A percentile compares a stretch with the other conserved stretches of the same genome.
Evolutionary conservation across 2,113 vertebrate species (phyloP).

Genomic region (Shinisaurus crocodilurus): DNA sequence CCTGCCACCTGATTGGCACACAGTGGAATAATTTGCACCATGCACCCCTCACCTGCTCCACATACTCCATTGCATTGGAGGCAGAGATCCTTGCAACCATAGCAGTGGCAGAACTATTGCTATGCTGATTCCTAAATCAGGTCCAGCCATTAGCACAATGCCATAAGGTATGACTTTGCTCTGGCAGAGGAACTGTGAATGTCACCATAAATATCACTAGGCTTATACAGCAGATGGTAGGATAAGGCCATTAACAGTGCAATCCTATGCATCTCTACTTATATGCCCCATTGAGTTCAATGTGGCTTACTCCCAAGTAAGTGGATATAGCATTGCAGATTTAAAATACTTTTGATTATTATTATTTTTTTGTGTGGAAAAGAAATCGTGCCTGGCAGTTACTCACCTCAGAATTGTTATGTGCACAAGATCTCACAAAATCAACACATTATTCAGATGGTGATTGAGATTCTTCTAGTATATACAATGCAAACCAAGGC

Average conservation of each 20-base stretch:
- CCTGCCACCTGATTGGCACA: neutral
- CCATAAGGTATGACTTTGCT: neutral
- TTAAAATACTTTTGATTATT: neutral
- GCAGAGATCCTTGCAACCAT: neutral
- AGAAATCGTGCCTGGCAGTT: neutral
- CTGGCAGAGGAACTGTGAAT: neutral
- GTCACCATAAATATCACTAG: neutral
- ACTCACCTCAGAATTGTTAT: neutral
- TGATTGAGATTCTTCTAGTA: neutral
- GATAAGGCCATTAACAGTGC: neutral
- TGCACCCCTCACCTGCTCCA: no score
- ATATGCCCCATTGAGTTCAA: no score
- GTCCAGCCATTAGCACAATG: neutral
- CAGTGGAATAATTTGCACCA: neutral
- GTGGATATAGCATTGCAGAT: no score
- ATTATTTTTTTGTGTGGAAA: neutral
- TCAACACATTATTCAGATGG: neutral
- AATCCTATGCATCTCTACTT: no score
- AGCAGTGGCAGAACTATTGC: neutral
- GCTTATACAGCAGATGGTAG: neutral
- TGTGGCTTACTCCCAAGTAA: no score
- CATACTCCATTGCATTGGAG: neutral
- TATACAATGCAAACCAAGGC: neutral
- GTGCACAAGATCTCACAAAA: conserved; percentile 20
- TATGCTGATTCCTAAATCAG: neutral